Base-by-base conservation (phyloP, 2,797 vertebrate genomes). In the Pseudotriccus pelzelni region DNA sequence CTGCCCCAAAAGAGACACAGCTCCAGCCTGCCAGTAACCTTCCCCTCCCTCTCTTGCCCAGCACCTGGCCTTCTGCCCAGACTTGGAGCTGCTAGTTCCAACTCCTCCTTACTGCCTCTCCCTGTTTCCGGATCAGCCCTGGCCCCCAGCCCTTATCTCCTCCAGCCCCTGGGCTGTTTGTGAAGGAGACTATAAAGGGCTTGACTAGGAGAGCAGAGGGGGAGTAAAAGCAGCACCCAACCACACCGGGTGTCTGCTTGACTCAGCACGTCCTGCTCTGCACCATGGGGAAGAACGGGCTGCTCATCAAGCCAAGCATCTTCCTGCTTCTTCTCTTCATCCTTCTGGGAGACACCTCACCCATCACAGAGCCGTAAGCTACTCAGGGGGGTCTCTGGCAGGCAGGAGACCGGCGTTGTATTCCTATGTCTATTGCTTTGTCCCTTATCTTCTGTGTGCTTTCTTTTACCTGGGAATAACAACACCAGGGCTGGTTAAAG, bases 101-200 rank as follows among this genome's bases (percentile, higher is more conserved):
- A 72, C 90, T 94, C 93, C 94, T 95, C 94, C 80, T 87, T 28
- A 49, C 92, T 0, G 69, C 87, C 90, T 91, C 85, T 81, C 44
- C 72, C 66, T 4, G 1, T 79, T 95, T 91, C 93, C 44, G 37
- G 70, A 56, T 69, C 59, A 37, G 93, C 21, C 41, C 77, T 93
- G 94, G 88, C 77, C 92, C 52, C 75, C 70, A 83, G 94, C 93
- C 94, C 88, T 95, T 95, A 97, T 96, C 95, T 93, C 18, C 67
- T 92, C 80, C 77, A 74, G 87, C 67, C 63, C 30, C 39, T 7
- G 59, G 43, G 30, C 78, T 95, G 77, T 95, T 95, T 94, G 86
- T 77, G 81, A 74, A 66, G 63, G 16, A 59, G n/a, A 39, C 10
- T 93, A 96, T 96, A 97, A 97, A 96, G 84, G 41, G 70, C 6